Evolutionary conservation across 1,140 invertebrate genomes (phyloP), one percentile per base, ranked within the genome.

Genomic region (Leguminivora glycinivorella): DNA sequence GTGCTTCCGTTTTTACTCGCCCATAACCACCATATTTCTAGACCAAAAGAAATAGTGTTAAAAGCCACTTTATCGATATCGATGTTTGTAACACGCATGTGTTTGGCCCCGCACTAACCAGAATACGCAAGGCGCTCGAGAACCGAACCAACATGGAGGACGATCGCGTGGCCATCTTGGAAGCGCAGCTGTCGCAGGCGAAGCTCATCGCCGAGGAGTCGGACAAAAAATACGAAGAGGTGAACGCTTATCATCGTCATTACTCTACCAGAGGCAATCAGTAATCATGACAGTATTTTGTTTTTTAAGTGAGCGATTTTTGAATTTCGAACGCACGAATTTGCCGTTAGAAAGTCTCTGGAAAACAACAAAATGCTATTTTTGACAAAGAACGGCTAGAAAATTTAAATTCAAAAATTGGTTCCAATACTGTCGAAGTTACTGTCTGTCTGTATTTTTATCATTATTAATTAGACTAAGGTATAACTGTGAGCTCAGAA

Each of bases 211-310:
- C 98, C 77, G 98, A 99, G 93, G 98, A 99, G 93, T 97, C 98
- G 78, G 98, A 99, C 94, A 98, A 98, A 93, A 99, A 99, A 97
- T 99, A 99, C 92, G 98, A 99, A 95, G 98, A 99, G 98, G 98
- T 99, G 89, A 91, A 81, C 73, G 84, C 80, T 81, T 82, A 73
- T 79, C 66, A 75, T 80, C 72, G 69, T 75, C 68, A 67, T 68
- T 58, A 69, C 17, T 29, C 1, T 22, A 52, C 47, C 7, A 52
- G 14, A 52, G 6, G 22, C 47, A 52, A 52, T 52, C 29, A 25
- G 68, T 73, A 47, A 38, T 56, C 63, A 14, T 58, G 22, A 56
- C 60, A 68, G 43, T 47, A 17, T 19, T 17, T 17, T 47, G n/a
- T n/a, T n/a, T n/a, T n/a, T n/a, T n/a, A n/a, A n/a, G n/a, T n/a